These are phyloP conservation scores for Stenodera caucasica DNA, from an alignment of 2,888 invertebrate species.

Conservation along the genomic window DNA sequence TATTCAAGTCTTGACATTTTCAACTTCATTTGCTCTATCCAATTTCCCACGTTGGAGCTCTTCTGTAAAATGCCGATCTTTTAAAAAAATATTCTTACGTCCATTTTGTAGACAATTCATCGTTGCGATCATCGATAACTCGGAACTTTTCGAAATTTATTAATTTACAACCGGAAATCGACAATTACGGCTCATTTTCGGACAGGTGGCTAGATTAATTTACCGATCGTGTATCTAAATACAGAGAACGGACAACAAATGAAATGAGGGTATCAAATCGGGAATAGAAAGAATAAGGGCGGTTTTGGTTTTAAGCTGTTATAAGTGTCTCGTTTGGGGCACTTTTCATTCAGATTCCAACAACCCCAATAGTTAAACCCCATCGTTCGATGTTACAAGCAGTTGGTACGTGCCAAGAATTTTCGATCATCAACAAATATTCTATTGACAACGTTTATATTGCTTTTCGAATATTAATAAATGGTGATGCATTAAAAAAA, in stretches of 20 bases:
- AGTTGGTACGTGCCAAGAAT: conserved; percentile 49
- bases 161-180: not conserved
- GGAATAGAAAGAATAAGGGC: too few relatives aligned
- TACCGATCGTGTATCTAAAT: not conserved
- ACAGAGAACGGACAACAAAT: too few relatives aligned
- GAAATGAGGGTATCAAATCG: conserved; percentile 42
- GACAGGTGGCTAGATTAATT: conserved; percentile 5
- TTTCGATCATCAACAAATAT: conserved; percentile 47
- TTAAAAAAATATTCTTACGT: too few relatives aligned
- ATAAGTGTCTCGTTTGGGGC: conserved; percentile 50
- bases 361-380: conserved; percentile 43
- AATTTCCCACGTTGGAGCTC: conserved; percentile 1
- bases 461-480: conserved; percentile 44
- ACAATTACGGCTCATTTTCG: not conserved
- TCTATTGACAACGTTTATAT: conserved; percentile 51
- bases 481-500: conserved; percentile 1
- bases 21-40: conserved; percentile 4
- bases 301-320: conserved; percentile 44
- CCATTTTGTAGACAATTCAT: too few relatives aligned
- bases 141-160: too few relatives aligned
- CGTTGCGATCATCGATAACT: too few relatives aligned
- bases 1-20: conserved; percentile 1
- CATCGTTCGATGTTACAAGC: conserved; percentile 52
- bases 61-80: not conserved
- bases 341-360: conserved; percentile 53